A percentile compares a stretch with the other conserved stretches of the same genome.
phyloP scores from a whole-genome alignment of 2,113 vertebrate species.

The Bagarius yarrelli region DNA sequence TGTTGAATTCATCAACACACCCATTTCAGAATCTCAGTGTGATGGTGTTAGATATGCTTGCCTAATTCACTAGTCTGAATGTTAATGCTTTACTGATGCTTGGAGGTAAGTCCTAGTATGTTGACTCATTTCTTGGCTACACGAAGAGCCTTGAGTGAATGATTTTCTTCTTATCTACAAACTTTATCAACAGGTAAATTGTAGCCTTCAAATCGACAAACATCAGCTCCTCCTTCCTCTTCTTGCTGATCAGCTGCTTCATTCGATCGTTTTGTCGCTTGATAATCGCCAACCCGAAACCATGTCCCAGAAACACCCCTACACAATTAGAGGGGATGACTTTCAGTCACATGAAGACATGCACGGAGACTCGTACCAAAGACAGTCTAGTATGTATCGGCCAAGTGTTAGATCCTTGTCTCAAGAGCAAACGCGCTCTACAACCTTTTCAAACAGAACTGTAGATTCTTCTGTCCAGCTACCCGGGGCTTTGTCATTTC shows the following conservation, averaged over 20 bases:
- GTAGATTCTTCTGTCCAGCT: background rate
- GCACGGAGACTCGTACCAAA: slow-evolving; percentile 38
- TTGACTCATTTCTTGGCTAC: slow-evolving; percentile 16
- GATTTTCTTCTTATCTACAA: slow-evolving; percentile 28
- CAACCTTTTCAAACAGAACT: slow-evolving; percentile 43
- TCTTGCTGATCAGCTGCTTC: background rate
- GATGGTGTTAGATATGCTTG: background rate
- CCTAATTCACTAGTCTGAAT: background rate
- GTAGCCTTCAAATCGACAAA: background rate
- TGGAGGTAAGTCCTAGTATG: slow-evolving; percentile 13
- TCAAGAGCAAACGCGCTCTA: slow-evolving; percentile 29
- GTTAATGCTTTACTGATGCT: background rate
- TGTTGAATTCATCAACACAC: background rate
- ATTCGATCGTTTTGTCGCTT: background rate
- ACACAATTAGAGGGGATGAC: slow-evolving; percentile 39
- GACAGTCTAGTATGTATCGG: slow-evolving; percentile 37
- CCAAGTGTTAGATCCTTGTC: background rate
- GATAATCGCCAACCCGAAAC: background rate
- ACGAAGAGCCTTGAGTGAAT: slow-evolving; percentile 19
- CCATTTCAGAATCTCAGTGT: background rate
- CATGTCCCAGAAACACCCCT: slow-evolving; percentile 64
- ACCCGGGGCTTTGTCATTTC: slow-evolving; percentile 82
- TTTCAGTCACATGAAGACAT: slow-evolving; percentile 31
- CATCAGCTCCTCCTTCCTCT: background rate
- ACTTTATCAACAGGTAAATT: slow-evolving; percentile 36